A percentile compares a stretch with the other conserved stretches of the same genome.
phyloP scores from a whole-genome alignment of 2,888 invertebrate genomes.

The Craniophora ligustri region DNA sequence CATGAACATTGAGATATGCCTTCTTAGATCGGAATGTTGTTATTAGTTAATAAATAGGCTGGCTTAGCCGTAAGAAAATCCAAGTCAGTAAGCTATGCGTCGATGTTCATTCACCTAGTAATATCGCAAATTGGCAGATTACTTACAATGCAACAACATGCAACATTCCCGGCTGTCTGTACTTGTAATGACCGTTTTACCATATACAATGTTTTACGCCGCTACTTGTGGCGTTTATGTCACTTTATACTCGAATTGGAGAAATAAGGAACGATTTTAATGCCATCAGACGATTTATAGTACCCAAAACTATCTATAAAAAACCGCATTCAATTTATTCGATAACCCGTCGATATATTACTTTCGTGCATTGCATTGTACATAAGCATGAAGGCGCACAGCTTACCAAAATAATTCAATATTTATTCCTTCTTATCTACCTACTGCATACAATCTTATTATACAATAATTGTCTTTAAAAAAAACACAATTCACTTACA shows the following conservation, averaged over 20 bases:
- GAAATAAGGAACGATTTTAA: not conserved
- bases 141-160: slow-evolving; percentile 48
- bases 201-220: slow-evolving; percentile 36
- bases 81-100: slow-evolving; percentile 19
- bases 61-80: slow-evolving; percentile 36
- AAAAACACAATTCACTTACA: not conserved
- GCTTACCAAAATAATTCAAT: no score
- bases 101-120: slow-evolving; percentile 39
- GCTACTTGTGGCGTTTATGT: slow-evolving; percentile 23
- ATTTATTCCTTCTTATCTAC: no score
- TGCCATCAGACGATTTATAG: not conserved
- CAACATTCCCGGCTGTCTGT: slow-evolving; percentile 34
- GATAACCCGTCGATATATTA: no score
- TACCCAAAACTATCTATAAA: not conserved
- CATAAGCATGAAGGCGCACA: no score
- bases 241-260: slow-evolving; percentile 20
- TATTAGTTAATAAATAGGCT: slow-evolving; percentile 36
- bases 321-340: no score
- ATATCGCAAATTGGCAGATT: slow-evolving; percentile 56
- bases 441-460: no score
- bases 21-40: slow-evolving; percentile 32
- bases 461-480: no score
- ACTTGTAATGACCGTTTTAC: slow-evolving; percentile 46
- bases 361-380: no score
- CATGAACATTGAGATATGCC: slow-evolving; percentile 18